These are phyloP conservation scores for Acanthochromis polyacanthus DNA, from an alignment of 2,113 vertebrate genomes.

Conservation along the genomic window DNA sequence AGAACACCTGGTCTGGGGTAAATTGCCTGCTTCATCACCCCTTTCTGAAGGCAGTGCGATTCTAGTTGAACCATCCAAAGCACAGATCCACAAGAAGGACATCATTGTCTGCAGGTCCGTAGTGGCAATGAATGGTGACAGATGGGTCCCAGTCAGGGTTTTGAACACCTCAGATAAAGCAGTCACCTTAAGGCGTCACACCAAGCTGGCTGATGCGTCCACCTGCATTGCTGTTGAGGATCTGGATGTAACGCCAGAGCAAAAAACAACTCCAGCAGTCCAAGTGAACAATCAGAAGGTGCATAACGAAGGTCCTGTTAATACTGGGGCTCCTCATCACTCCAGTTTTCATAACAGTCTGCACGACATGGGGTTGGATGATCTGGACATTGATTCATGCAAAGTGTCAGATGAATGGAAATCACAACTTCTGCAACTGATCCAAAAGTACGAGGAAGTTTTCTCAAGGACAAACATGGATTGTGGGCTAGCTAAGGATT, in stretches of 20 bases:
- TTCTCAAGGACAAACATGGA: slow-evolving; percentile 14
- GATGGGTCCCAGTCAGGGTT: slow-evolving; percentile 4
- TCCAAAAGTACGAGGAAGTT: slow-evolving; percentile 1
- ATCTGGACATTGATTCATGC: slow-evolving; percentile 8
- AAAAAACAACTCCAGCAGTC: not conserved
- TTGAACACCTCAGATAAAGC: not conserved
- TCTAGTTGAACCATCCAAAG: not conserved
- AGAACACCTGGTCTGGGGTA: not conserved
- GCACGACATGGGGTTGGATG: not conserved
- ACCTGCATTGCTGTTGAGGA: not conserved
- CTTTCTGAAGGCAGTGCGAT: slow-evolving; percentile 11
- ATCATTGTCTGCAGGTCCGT: slow-evolving; percentile 8
- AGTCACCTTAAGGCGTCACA: not conserved
- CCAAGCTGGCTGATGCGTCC: not conserved
- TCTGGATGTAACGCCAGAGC: not conserved
- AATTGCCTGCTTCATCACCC: not conserved
- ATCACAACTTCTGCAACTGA: not conserved
- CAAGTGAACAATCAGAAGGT: not conserved
- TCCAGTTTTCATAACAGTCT: not conserved
- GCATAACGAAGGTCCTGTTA: not conserved
- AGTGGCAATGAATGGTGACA: not conserved
- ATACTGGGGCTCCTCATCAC: too few species aligned
- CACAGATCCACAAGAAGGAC: too few species aligned
- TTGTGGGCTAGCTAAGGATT: slow-evolving; percentile 12
- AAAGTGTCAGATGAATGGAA: slow-evolving; percentile 10